Base-by-base conservation (phyloP, 1,140 invertebrate species). In the Drosophila bocqueti region DNA sequence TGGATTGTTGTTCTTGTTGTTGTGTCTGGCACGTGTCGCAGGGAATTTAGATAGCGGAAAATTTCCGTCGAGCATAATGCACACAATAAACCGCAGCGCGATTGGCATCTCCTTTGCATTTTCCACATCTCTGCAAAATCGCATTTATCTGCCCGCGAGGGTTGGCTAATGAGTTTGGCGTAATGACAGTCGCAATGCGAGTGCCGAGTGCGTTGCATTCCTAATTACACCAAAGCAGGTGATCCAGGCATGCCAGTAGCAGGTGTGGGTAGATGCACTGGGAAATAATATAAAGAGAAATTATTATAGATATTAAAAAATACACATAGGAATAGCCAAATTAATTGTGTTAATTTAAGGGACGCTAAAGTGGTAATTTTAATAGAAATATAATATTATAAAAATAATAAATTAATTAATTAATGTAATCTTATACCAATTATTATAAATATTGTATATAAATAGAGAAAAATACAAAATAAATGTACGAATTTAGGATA, bases 11-110 rank as follows among this genome's bases (percentile, higher is more conserved):
- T 34, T 11, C 0, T 34, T 61, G 76, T 76, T 85, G 82, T 79
- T 86, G 69, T 81, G 81, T 90, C 81, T 89, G 85, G 78, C 81
- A 89, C 85, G 85, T 90, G 84, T 81, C 84, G 77, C 60, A 59
- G 50, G 50, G 60, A 69, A 85, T 89, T 89, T 72, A 72, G 78
- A 81, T 79, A 76, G 67, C 71, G 63, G 75, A 57, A 60, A 57
- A 59, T 83, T 75, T 67, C 11, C 11, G 36, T 50, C n/a, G 24
- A 21, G 26, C 21, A 57, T 57, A 43, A 26, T 45, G 78, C 47
- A 49, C 47, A 78, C 68, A 85, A 81, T 75, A 57, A 89, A 90
- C 84, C 84, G 62, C 84, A 89, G 18, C 45, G 11, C 42, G 72
- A 73, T 73, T 73, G 54, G 42, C 69, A 73, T 73, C 52, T 72